Evolutionary conservation across 2,888 invertebrate genomes (phyloP).

Genomic region (Nebria salina): DNA sequence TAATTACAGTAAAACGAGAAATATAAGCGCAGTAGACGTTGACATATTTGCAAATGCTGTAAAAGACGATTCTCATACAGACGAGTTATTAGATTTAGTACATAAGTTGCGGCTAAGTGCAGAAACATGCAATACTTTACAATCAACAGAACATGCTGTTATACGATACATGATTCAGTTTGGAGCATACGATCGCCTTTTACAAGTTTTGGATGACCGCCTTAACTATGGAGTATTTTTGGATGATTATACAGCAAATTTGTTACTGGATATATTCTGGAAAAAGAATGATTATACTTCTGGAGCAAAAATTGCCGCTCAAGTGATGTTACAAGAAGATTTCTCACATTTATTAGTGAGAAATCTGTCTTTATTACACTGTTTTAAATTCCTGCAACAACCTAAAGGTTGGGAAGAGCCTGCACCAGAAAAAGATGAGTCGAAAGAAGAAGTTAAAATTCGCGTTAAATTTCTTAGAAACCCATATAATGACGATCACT

Average conservation of each 20-base stretch:
- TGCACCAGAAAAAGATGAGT: constrained; percentile 57
- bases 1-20: constrained; percentile 69
- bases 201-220: constrained; percentile 81
- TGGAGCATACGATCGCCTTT: constrained; percentile 71
- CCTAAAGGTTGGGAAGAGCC: constrained; percentile 63
- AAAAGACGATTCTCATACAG: constrained; percentile 66
- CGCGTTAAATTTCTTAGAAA: constrained; percentile 83
- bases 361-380: constrained; percentile 77
- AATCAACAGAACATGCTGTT: constrained; percentile 86
- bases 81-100: constrained; percentile 78
- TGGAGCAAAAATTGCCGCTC: constrained; percentile 80
- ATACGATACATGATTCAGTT: constrained; percentile 69
- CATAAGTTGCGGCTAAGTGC: constrained; percentile 77
- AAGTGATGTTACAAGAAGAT: constrained; percentile 92
- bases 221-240: constrained; percentile 90
- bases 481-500: constrained; percentile 88
- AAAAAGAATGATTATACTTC: constrained; percentile 72
- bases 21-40: constrained; percentile 80
- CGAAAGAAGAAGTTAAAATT: constrained; percentile 62
- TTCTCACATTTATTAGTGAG: constrained; percentile 75
- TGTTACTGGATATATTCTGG: constrained; percentile 82
- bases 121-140: constrained; percentile 75
- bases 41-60: constrained; percentile 82
- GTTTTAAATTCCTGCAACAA: constrained; percentile 74
- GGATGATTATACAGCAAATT: constrained; percentile 81